Evolutionary conservation across 53 echinoderm and acorn worm species (phyloP).

Genomic region (Mesocentrotus franciscanus): DNA sequence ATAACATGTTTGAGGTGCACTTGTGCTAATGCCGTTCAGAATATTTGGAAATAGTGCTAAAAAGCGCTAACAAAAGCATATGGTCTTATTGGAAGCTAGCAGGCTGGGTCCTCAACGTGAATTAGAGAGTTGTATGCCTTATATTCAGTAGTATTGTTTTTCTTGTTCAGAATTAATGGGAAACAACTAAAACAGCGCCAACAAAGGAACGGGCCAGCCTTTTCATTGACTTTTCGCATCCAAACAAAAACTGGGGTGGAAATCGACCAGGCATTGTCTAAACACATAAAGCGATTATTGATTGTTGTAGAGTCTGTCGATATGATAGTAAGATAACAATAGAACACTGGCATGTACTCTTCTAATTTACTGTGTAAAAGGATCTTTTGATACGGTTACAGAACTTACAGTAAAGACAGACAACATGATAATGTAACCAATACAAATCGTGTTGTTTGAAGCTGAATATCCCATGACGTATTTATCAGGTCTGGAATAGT

Average conservation of each 20-base stretch:
- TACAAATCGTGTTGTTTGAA: constrained; percentile 30
- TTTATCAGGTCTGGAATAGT: neutral
- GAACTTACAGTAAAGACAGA: neutral
- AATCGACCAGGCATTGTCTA: constrained; percentile 50
- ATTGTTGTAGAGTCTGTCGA: constrained; percentile 22
- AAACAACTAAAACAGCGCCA: neutral
- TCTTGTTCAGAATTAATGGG: neutral
- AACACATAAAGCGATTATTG: constrained; percentile 51
- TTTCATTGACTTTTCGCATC: constrained; percentile 48
- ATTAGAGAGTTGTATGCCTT: constrained; percentile 12
- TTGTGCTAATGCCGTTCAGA: too few species aligned
- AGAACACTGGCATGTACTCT: neutral
- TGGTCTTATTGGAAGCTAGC: too few species aligned
- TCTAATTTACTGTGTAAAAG: neutral
- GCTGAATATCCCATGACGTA: neutral
- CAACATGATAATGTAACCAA: constrained; percentile 55
- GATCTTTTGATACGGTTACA: neutral
- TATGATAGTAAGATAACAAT: neutral
- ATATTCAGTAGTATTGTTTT: neutral
- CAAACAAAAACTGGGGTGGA: constrained; percentile 46
- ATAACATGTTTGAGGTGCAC: too few species aligned
- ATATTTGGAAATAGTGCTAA: too few species aligned
- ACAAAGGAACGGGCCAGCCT: constrained; percentile 18
- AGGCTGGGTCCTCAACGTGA: neutral
- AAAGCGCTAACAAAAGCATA: too few species aligned